phyloP scores from a whole-genome alignment of 64 coral and sea anemone genomes.

The Cladopsammia gracilis region DNA sequence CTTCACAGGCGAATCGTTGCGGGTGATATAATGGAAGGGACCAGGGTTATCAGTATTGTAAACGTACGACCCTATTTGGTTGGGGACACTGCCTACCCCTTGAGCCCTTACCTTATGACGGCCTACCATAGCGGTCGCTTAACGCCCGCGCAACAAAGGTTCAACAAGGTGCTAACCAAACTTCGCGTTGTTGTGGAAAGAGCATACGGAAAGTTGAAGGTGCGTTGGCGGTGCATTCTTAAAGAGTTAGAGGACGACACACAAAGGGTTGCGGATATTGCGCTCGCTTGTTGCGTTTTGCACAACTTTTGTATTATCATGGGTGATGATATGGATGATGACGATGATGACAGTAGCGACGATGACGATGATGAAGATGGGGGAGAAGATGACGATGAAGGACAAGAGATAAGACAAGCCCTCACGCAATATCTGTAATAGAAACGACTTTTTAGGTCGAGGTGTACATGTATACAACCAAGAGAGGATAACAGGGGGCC shows the following conservation, averaged over 20 bases:
- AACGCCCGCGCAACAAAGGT: constrained; percentile 11
- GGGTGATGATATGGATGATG: constrained; percentile 26
- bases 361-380: constrained; percentile 7
- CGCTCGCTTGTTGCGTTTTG: constrained; percentile 53
- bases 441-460: too few relatives aligned
- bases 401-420: background rate
- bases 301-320: constrained; percentile 75
- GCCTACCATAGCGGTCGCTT: constrained; percentile 17
- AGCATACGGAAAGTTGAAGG: constrained; percentile 31
- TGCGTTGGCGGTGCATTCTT: constrained; percentile 11
- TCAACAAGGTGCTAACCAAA: constrained; percentile 29
- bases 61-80: constrained; percentile 29
- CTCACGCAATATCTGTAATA: background rate
- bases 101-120: constrained; percentile 26
- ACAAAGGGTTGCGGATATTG: constrained; percentile 16
- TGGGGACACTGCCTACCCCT: constrained; percentile 48
- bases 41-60: background rate
- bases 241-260: constrained; percentile 24
- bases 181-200: constrained; percentile 9
- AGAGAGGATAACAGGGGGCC: too few relatives aligned
- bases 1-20: background rate
- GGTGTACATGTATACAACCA: too few relatives aligned
- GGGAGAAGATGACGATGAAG: background rate
- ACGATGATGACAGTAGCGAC: constrained; percentile 17
- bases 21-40: constrained; percentile 8